Percentiles rank a stretch among this genome's conserved stretches.
These are phyloP conservation scores for Kryptopterus vitreolus DNA, from an alignment of 2,797 vertebrate species.

Conservation along the genomic window DNA sequence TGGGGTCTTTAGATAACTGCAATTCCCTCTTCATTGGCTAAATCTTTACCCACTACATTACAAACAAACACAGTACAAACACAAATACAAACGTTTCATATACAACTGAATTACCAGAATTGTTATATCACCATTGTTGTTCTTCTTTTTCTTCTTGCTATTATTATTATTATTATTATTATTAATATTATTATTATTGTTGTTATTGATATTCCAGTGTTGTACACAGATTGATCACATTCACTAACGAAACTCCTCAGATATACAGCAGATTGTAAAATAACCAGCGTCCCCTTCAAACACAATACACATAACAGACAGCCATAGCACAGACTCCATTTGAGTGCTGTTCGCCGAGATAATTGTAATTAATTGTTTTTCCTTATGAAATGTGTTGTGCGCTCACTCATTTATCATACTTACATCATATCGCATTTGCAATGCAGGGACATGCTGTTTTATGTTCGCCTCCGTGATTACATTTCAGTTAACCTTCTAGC, in stretches of 20 bases:
- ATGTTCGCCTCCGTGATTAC: slow-evolving; percentile 33
- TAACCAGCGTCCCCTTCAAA: slow-evolving; percentile 53
- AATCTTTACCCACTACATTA: neutral
- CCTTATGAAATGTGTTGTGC: slow-evolving; percentile 53
- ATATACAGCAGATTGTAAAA: slow-evolving; percentile 47
- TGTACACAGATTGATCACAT: slow-evolving; percentile 49
- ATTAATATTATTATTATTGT: neutral
- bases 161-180: neutral
- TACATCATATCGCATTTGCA: slow-evolving; percentile 53
- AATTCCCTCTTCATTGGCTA: neutral
- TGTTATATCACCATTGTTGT: no score
- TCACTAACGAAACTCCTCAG: slow-evolving; percentile 48
- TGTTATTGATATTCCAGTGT: slow-evolving; percentile 31
- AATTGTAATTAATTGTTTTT: slow-evolving; percentile 69
- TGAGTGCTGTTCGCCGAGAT: slow-evolving; percentile 63
- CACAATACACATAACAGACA: slow-evolving; percentile 68
- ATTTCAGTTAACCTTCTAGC: slow-evolving; percentile 23
- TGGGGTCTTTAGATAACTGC: neutral
- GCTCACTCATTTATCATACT: slow-evolving; percentile 66
- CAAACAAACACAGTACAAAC: neutral
- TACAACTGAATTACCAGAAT: neutral
- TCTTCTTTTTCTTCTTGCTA: neutral
- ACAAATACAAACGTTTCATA: neutral
- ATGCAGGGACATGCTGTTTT: slow-evolving; percentile 39
- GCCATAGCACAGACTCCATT: slow-evolving; percentile 60